Evolutionary conservation across 2,888 invertebrate genomes (phyloP).

Genomic region (Lobophora halterata): DNA sequence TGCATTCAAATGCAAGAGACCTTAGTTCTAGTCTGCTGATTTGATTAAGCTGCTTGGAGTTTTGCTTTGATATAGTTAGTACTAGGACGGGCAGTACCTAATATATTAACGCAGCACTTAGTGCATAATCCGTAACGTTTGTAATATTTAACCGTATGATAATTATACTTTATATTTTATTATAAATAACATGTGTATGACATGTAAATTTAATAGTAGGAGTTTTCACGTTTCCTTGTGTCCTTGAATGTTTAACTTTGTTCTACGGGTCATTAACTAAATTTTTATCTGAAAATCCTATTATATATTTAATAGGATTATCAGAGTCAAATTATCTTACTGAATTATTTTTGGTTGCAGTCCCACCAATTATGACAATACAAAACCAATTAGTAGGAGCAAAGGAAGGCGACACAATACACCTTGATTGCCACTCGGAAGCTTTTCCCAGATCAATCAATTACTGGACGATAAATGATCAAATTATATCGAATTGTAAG

Average conservation of each 20-base stretch:
- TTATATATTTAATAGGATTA: too few relatives aligned
- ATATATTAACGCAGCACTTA: neutral
- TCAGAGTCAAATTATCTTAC: too few relatives aligned
- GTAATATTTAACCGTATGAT: too few relatives aligned
- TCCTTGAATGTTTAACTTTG: too few relatives aligned
- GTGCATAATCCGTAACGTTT: too few relatives aligned
- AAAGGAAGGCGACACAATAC: slow-evolving; percentile 84
- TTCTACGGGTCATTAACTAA: too few relatives aligned
- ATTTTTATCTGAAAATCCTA: too few relatives aligned
- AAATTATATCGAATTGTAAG: slow-evolving; percentile 86
- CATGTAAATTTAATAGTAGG: too few relatives aligned
- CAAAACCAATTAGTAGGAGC: slow-evolving; percentile 89
- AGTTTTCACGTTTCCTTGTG: too few relatives aligned
- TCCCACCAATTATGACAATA: slow-evolving; percentile 89
- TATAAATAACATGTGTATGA: too few relatives aligned
- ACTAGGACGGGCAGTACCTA: neutral
- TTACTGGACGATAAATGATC: slow-evolving; percentile 88
- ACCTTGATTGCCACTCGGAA: slow-evolving; percentile 87
- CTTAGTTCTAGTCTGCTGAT: slow-evolving; percentile 21
- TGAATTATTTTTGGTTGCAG: slow-evolving; percentile 66
- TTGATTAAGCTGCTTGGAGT: slow-evolving; percentile 17
- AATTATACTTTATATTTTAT: too few relatives aligned
- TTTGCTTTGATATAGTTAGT: slow-evolving; percentile 10
- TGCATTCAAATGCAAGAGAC: slow-evolving; percentile 16
- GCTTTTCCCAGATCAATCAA: slow-evolving; percentile 89